These are phyloP conservation scores for Phyllotreta cruciferae DNA, from an alignment of 2,888 invertebrate species.

Conservation along the genomic window DNA sequence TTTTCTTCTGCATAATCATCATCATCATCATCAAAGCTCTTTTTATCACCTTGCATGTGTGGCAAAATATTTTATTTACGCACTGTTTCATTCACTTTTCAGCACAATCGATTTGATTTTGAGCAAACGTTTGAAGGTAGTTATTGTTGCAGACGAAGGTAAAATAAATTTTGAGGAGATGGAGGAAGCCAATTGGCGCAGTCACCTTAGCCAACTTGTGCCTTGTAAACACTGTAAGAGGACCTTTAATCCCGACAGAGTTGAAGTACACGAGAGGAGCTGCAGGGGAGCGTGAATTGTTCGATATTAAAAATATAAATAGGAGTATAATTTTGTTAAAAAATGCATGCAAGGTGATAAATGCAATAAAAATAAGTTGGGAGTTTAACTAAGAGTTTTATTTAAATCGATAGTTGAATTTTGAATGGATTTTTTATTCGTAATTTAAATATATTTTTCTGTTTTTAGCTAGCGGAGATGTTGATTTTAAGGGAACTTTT, in stretches of 20 bases:
- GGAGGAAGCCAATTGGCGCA: slow-evolving; percentile 65
- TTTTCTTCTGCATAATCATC: too few relatives aligned
- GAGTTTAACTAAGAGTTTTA: neutral
- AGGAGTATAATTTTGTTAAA: neutral
- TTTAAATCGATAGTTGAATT: neutral
- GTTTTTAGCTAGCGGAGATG: slow-evolving; percentile 54
- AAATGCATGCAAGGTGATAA: slow-evolving; percentile 59
- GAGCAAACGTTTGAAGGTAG: neutral
- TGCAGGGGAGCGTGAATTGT: slow-evolving; percentile 59
- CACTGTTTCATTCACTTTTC: neutral
- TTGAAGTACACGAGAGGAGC: slow-evolving; percentile 68
- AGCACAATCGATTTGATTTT: neutral
- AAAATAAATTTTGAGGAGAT: slow-evolving; percentile 57
- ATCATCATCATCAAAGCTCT: neutral
- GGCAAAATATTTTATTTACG: neutral
- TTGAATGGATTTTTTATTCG: neutral
- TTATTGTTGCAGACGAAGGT: slow-evolving; percentile 55
- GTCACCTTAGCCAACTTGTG: slow-evolving; percentile 66
- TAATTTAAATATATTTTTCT: slow-evolving; percentile 7
- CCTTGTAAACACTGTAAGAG: slow-evolving; percentile 69
- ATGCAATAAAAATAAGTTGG: neutral
- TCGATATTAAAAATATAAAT: neutral
- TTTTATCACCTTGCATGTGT: slow-evolving; percentile 7
- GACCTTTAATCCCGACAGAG: slow-evolving; percentile 71
- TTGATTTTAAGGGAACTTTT: slow-evolving; percentile 56